phyloP scores from a whole-genome alignment of 2,113 vertebrate species.

The Leptocoma aspasia region DNA sequence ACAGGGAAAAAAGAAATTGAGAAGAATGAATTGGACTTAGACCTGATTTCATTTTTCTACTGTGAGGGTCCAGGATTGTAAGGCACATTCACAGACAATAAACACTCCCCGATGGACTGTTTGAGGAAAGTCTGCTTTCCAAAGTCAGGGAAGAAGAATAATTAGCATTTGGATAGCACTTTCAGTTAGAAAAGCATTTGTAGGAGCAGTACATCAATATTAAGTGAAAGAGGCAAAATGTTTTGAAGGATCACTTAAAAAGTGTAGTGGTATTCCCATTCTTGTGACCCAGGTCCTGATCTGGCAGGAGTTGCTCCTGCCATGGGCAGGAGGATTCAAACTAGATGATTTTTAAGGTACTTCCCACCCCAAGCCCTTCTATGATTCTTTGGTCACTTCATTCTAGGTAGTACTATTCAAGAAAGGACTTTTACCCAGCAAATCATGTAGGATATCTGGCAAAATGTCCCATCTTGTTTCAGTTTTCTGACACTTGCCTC shows the following conservation, averaged over 20 bases:
- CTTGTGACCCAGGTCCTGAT: background rate
- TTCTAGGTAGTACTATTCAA: background rate
- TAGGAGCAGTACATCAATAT: background rate
- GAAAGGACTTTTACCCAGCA: background rate
- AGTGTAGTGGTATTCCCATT: background rate
- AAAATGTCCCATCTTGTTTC: background rate
- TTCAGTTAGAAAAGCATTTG: background rate
- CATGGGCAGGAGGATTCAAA: background rate
- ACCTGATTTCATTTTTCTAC: background rate
- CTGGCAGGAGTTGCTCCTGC: background rate
- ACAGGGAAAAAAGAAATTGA: background rate
- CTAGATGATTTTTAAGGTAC: background rate
- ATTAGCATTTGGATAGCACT: background rate
- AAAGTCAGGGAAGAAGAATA: background rate
- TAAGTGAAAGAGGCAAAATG: background rate
- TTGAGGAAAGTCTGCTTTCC: background rate
- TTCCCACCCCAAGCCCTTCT: background rate
- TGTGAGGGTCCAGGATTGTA: background rate
- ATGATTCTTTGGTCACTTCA: background rate
- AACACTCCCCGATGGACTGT: background rate
- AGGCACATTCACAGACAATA: background rate
- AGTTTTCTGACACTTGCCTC: background rate
- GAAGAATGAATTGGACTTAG: background rate
- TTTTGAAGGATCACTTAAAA: background rate
- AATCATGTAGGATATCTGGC: background rate